phyloP scores from a whole-genome alignment of 2,888 invertebrate species.

The Xanthia togata region DNA sequence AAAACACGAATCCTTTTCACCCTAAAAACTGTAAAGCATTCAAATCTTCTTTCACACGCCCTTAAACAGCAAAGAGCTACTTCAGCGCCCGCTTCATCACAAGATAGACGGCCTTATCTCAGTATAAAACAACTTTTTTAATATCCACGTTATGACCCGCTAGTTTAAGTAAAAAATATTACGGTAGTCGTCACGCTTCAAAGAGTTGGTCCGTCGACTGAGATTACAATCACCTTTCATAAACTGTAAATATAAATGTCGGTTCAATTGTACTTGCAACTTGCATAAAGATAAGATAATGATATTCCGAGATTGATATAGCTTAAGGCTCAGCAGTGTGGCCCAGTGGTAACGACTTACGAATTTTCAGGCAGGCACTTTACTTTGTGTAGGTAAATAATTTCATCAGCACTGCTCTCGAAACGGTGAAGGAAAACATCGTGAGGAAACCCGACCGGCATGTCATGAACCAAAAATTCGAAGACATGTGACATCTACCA shows the following conservation, averaged over 20 bases:
- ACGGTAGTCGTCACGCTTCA: conserved; percentile 74
- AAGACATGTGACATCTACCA: too few relatives aligned
- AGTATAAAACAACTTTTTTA: conserved; percentile 64
- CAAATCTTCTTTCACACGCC: conserved; percentile 30
- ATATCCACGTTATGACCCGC: conserved; percentile 65
- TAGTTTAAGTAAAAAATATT: conserved; percentile 71
- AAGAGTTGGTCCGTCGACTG: conserved; percentile 70
- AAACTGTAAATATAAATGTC: conserved; percentile 64
- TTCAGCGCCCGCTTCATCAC: conserved; percentile 38
- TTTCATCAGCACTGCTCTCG: too few relatives aligned
- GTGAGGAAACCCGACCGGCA: too few relatives aligned
- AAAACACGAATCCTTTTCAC: conserved; percentile 15
- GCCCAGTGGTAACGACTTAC: too few relatives aligned
- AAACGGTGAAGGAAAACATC: too few relatives aligned
- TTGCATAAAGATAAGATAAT: conserved; percentile 34
- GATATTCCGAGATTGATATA: conserved; percentile 30
- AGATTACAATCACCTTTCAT: conserved; percentile 74
- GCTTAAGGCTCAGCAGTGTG: neutral
- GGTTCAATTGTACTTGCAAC: conserved; percentile 41
- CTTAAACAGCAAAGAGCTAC: conserved; percentile 38
- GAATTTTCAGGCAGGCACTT: too few relatives aligned
- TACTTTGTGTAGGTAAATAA: too few relatives aligned
- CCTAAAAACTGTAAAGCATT: conserved; percentile 5
- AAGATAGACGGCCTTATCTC: conserved; percentile 54
- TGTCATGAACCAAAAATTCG: too few relatives aligned